Evolutionary conservation across 1,140 invertebrate species (phyloP).

Genomic region (Bradynema listronoti): DNA sequence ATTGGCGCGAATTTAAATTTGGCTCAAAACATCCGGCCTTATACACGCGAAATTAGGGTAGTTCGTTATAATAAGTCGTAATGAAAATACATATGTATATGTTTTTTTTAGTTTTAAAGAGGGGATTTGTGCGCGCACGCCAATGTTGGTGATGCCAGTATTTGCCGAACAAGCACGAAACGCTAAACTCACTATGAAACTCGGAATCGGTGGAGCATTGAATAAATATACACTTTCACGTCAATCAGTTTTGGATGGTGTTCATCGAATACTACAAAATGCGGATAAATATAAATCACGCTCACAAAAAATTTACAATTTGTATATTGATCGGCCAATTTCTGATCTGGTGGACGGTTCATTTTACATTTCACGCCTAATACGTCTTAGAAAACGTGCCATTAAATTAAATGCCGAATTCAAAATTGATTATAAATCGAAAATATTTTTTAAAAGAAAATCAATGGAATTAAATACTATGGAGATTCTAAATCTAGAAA

Average conservation of each 20-base stretch:
- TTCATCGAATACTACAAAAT: conserved; percentile 7
- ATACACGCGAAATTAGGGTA: too few species aligned
- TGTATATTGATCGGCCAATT: conserved; percentile 24
- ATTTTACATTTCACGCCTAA: conserved; percentile 9
- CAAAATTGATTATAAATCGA: background rate
- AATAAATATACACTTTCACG: conserved; percentile 5
- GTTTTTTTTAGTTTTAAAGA: conserved; percentile 22
- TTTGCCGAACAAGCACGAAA: conserved; percentile 29
- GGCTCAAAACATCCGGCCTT: too few species aligned
- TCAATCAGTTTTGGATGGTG: background rate
- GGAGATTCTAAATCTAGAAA: conserved; percentile 9
- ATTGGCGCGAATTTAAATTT: too few species aligned
- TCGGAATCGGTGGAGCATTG: conserved; percentile 20
- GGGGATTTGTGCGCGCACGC: conserved; percentile 17
- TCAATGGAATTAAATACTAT: background rate
- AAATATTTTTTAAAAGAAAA: conserved; percentile 5
- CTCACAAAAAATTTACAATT: conserved; percentile 10
- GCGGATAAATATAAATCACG: conserved; percentile 19
- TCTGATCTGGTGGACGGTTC: background rate
- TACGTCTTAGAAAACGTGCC: background rate
- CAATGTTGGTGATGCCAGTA: conserved; percentile 23
- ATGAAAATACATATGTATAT: too few species aligned
- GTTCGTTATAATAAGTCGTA: too few species aligned
- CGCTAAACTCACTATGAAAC: conserved; percentile 15
- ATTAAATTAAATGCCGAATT: conserved; percentile 5